Base-by-base conservation (phyloP, 64 coral and sea anemone genomes). In the Montipora efflorescens region DNA sequence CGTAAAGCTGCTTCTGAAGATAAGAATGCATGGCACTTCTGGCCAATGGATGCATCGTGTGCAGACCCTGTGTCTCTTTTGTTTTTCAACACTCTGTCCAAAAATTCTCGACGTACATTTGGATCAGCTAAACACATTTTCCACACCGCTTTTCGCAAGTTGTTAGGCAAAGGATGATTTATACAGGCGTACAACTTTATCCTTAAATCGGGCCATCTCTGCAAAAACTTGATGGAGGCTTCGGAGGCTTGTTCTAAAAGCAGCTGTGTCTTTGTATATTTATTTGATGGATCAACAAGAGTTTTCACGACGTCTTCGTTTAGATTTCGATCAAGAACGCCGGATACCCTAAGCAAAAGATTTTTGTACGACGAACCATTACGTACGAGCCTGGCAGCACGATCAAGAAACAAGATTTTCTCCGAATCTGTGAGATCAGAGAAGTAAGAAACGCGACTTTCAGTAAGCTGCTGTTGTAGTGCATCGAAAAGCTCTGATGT, bases 371-470 rank as follows among this genome's bases (percentile, higher is more conserved):
- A 43, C 16, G 88, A 95, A 75, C 87, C 83, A 23, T 48, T 78
- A 74, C 74, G 90, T 43, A 98, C 78, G 5, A 98, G 96, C 67
- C 94, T 98, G 13, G 89, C 82, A 52, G 96, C 96, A 87, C 96
- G 93, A 78, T 98, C 93, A 74, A 98, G 88, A 79, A 98, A 98
- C 68, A 98, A 9, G 52, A 81, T 61, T 92, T 98, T 98, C 84
- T 98, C 96, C 44, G 93, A 78, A 83, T 98, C 93, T 12, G 89
- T 92, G 59, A 98, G 90, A 80, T 95, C 93, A 77, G 93, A 91
- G 77, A 98, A 98, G 76, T 84, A 92, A 51, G 93, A 95, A 62
- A 98, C 90, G 70, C 85, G 96, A 78, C 77, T 98, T 47, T 98
- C 96, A 13, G 89, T 84, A 73, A 98, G 89, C 73, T 98, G 96